Percentiles rank a stretch among this genome's conserved stretches.
These are phyloP conservation scores for Scomber scombrus DNA, from an alignment of 2,113 vertebrate species.

Conservation along the genomic window DNA sequence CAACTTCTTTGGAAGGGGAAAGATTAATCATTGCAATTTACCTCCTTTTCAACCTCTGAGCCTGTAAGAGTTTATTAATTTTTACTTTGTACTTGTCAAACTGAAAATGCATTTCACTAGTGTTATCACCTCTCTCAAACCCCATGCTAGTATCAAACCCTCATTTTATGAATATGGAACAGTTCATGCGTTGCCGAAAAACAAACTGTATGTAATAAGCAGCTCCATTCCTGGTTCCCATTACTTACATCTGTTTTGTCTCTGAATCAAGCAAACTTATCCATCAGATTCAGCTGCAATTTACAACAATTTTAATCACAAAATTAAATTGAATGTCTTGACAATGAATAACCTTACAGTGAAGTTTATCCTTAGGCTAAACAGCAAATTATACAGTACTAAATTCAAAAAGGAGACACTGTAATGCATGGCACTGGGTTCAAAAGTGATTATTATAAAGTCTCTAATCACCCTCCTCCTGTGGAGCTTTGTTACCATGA, in stretches of 20 bases:
- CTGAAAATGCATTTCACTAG: constrained; percentile 3
- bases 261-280: neutral
- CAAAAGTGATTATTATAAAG: constrained; percentile 20
- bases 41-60: neutral
- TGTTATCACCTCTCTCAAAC: neutral
- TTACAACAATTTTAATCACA: neutral
- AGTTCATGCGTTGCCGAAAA: neutral
- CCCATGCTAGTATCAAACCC: neutral
- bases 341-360: no score
- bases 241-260: neutral
- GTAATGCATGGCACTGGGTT: neutral
- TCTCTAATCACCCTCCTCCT: constrained; percentile 5
- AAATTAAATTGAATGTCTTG: neutral
- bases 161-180: neutral
- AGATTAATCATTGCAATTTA: constrained; percentile 50
- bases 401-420: neutral
- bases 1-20: constrained; percentile 23
- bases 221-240: neutral
- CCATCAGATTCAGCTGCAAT: no score
- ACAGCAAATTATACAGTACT: neutral
- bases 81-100: constrained; percentile 38
- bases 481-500: constrained; percentile 12
- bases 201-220: neutral
- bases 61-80: constrained; percentile 28
- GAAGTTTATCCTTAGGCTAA: neutral